These are phyloP conservation scores for Amphiprion ocellaris DNA, from an alignment of 2,113 vertebrate species.

Conservation along the genomic window DNA sequence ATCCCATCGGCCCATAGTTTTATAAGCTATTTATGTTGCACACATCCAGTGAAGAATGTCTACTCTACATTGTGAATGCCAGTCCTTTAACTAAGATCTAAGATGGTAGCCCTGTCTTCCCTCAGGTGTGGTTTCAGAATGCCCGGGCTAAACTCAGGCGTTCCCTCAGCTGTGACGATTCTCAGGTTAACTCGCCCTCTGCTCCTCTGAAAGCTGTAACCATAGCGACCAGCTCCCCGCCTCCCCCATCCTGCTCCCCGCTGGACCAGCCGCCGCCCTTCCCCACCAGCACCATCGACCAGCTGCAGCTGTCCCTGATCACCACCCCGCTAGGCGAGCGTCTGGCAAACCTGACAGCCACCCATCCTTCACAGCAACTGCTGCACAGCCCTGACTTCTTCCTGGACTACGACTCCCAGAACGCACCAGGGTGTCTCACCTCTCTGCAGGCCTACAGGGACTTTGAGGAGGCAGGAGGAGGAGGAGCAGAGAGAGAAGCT, in stretches of 20 bases:
- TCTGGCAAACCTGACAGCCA: not conserved
- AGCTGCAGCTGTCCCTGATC: slow-evolving; percentile 77
- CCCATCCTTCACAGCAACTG: not conserved
- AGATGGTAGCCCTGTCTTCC: not conserved
- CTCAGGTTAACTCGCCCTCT: slow-evolving; percentile 56
- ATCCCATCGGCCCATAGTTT: no score
- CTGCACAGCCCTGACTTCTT: slow-evolving; percentile 49
- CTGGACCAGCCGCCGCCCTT: slow-evolving; percentile 25
- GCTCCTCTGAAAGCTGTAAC: slow-evolving; percentile 9
- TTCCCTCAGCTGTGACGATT: slow-evolving; percentile 72
- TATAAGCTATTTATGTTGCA: no score
- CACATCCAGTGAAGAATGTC: no score
- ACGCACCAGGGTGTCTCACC: slow-evolving; percentile 43
- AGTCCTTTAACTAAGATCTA: no score
- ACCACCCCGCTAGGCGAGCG: slow-evolving; percentile 61
- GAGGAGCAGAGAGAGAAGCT: slow-evolving; percentile 10
- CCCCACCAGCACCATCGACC: slow-evolving; percentile 78
- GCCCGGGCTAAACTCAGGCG: slow-evolving; percentile 83
- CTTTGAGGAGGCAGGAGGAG: slow-evolving; percentile 47
- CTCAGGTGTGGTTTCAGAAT: slow-evolving; percentile 86
- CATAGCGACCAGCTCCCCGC: slow-evolving; percentile 32
- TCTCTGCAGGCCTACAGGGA: slow-evolving; percentile 59
- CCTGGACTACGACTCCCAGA: slow-evolving; percentile 68
- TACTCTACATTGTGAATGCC: no score
- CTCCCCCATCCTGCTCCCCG: not conserved